phyloP scores from a whole-genome alignment of 2,888 invertebrate species.

The Pristionchus entomophagus region DNA sequence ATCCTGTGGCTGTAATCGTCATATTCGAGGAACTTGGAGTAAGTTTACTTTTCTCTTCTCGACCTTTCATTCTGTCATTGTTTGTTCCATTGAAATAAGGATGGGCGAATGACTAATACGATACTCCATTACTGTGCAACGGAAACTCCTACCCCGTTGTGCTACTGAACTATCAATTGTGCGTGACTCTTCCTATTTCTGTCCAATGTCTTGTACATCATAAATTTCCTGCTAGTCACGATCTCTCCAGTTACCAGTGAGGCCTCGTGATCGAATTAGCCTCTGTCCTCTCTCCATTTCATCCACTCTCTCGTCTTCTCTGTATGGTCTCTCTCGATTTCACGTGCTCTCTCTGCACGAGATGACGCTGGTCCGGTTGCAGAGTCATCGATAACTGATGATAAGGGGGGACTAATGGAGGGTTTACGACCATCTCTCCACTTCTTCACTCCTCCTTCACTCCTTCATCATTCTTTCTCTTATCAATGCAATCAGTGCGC shows the following conservation, averaged over 20 bases:
- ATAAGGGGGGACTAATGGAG: conserved; percentile 35
- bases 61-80: background rate
- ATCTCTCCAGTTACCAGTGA: conserved; percentile 1
- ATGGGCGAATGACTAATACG: background rate
- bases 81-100: background rate
- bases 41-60: conserved; percentile 36
- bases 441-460: background rate
- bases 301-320: background rate
- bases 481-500: conserved; percentile 9
- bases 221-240: background rate
- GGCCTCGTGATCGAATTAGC: background rate
- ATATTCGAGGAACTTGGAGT: conserved; percentile 74
- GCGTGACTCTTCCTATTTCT: background rate
- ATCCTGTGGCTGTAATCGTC: conserved; percentile 75
- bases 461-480: conserved; percentile 11
- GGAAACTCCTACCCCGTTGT: too few relatives aligned
- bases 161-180: too few relatives aligned
- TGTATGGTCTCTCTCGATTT: conserved; percentile 17
- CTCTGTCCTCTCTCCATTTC: background rate
- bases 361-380: conserved; percentile 34
- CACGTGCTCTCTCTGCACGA: background rate
- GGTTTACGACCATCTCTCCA: conserved; percentile 30
- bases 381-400: conserved; percentile 35
- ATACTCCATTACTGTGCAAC: too few relatives aligned
- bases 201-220: background rate